Conservation (phyloP, 2,797 vertebrate genomes). For the Picus viridis region DNA sequence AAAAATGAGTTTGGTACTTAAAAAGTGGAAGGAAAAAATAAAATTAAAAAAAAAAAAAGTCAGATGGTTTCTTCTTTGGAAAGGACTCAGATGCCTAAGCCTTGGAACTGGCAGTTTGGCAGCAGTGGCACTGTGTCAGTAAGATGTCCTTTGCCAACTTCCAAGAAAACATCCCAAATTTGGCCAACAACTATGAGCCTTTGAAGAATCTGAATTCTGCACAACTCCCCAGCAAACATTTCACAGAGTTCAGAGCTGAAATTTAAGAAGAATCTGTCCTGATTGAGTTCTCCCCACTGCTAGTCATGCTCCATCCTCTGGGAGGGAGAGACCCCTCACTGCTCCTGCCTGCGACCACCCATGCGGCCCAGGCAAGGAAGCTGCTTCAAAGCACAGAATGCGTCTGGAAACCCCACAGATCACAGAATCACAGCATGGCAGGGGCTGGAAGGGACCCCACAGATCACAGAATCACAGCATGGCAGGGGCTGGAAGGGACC, state of each 20-base stretch:
- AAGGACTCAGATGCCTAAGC: constrained; percentile 16
- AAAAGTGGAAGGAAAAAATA: neutral
- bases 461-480: too few relatives aligned
- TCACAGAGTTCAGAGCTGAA: neutral
- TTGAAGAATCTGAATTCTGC: constrained; percentile 47
- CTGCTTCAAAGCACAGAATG: too few relatives aligned
- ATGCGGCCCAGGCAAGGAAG: neutral
- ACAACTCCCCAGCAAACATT: constrained; percentile 30
- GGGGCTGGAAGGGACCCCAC: too few relatives aligned
- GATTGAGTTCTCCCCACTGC: neutral
- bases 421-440: too few relatives aligned
- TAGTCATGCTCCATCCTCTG: neutral
- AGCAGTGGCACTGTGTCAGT: constrained; percentile 43
- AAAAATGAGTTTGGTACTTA: constrained; percentile 46
- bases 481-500: too few relatives aligned
- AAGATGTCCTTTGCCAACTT: constrained; percentile 33
- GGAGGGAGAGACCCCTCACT: neutral
- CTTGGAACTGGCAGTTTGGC: constrained; percentile 56
- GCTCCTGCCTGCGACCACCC: neutral
- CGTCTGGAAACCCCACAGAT: too few relatives aligned
- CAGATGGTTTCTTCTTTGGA: constrained; percentile 37
- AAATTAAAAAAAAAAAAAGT: neutral
- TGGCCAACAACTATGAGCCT: constrained; percentile 24
- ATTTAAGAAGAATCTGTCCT: constrained; percentile 3
- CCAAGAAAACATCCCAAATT: constrained; percentile 66